Evolutionary conservation across 2,113 vertebrate species (phyloP).

Genomic region (Eolophus roseicapilla): DNA sequence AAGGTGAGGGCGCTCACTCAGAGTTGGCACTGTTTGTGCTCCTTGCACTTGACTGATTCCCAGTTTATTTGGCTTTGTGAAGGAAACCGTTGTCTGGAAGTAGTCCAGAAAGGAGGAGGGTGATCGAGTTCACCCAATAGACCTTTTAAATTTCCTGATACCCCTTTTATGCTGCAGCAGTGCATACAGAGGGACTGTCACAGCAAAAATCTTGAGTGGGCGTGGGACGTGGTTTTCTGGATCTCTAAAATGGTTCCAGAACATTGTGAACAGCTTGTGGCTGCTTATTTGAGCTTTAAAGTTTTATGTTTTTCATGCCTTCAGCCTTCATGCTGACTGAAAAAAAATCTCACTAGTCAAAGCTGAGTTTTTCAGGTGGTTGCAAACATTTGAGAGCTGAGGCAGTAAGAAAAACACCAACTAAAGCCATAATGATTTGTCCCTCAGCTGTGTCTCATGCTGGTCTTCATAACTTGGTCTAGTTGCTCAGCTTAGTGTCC

Average conservation of each 20-base stretch:
- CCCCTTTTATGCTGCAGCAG: not conserved
- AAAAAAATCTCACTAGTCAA: not conserved
- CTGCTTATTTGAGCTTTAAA: not conserved
- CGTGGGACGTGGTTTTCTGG: not conserved
- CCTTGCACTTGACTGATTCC: not conserved
- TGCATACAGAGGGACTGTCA: not conserved
- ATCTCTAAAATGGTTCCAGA: not conserved
- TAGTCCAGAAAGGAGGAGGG: not conserved
- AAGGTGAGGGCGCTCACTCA: not conserved
- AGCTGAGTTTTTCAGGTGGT: not conserved
- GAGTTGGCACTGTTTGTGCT: not conserved
- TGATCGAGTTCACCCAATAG: accelerated
- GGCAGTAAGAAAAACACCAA: not conserved
- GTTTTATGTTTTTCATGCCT: not conserved
- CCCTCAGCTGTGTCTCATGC: not conserved
- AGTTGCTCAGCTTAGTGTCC: not conserved
- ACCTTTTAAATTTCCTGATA: not conserved
- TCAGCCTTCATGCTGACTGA: not conserved
- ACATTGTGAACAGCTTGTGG: not conserved
- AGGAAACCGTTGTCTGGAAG: not conserved
- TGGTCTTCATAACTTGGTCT: not conserved
- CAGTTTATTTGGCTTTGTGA: not conserved
- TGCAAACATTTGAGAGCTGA: not conserved
- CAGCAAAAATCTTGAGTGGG: not conserved
- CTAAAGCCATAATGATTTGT: not conserved